Evolutionary conservation across 1,140 invertebrate species (phyloP).

Genomic region (Drosophila lowei): DNA sequence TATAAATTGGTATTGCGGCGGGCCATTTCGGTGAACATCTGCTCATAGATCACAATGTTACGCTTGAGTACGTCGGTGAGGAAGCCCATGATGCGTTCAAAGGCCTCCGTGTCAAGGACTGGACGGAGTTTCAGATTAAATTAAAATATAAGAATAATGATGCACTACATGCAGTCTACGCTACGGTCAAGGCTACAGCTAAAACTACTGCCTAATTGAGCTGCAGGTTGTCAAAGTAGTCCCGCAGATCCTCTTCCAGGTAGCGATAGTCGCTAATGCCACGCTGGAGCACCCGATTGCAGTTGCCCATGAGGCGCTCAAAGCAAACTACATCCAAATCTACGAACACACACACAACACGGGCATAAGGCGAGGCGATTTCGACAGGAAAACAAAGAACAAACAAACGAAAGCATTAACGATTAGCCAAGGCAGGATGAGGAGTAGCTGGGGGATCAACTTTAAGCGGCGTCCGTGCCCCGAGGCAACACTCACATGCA

Average conservation of each 20-base stretch:
- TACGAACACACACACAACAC: slow-evolving; percentile 40
- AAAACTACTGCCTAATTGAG: slow-evolving; percentile 12
- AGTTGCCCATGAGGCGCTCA: slow-evolving; percentile 76
- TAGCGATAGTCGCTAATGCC: slow-evolving; percentile 77
- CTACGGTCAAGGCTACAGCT: not conserved
- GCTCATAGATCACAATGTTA: slow-evolving; percentile 75
- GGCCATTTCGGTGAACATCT: slow-evolving; percentile 75
- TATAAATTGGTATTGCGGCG: slow-evolving; percentile 61
- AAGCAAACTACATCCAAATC: slow-evolving; percentile 79
- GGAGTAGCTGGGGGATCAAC: slow-evolving; percentile 34
- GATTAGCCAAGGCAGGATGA: slow-evolving; percentile 44
- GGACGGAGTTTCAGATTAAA: slow-evolving; percentile 43
- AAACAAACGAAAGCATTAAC: slow-evolving; percentile 67
- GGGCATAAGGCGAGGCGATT: slow-evolving; percentile 36
- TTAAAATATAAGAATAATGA: not conserved
- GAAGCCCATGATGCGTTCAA: slow-evolving; percentile 78
- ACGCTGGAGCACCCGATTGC: slow-evolving; percentile 67
- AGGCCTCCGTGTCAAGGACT: slow-evolving; percentile 79
- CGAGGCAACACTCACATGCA: slow-evolving; percentile 90
- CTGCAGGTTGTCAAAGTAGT: slow-evolving; percentile 64
- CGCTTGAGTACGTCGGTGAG: slow-evolving; percentile 80
- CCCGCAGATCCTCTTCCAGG: slow-evolving; percentile 74
- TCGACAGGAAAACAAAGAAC: slow-evolving; percentile 48
- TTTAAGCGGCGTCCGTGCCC: slow-evolving; percentile 19
- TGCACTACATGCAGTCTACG: no score